Conservation (phyloP, 2,888 invertebrate genomes). For the Sipha maydis region DNA sequence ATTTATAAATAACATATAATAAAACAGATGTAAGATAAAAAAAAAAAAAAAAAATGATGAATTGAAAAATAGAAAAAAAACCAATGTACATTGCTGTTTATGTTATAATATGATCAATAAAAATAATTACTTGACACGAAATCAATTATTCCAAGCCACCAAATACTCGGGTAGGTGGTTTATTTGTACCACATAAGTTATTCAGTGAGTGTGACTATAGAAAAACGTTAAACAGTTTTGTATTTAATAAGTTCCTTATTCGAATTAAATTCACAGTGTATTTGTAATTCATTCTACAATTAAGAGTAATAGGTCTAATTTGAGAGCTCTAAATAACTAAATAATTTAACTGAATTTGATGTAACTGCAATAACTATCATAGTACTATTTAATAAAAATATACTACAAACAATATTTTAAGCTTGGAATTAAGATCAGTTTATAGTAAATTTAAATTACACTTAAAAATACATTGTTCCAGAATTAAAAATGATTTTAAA, state of each 20-base stretch:
- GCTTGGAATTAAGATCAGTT: neutral
- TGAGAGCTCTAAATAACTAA: neutral
- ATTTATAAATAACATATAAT: no score
- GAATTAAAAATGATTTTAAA: no score
- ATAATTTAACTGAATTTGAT: neutral
- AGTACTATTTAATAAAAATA: neutral
- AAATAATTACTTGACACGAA: neutral
- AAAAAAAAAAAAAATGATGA: no score
- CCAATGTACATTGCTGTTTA: no score
- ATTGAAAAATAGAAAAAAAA: no score
- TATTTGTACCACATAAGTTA: neutral
- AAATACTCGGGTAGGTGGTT: neutral
- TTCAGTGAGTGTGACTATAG: neutral
- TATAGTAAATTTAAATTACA: neutral
- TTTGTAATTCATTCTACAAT: neutral
- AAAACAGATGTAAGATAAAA: no score
- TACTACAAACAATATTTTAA: neutral
- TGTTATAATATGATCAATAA: no score
- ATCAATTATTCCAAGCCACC: neutral
- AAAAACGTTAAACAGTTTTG: neutral
- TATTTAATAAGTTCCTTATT: neutral
- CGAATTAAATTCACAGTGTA: neutral
- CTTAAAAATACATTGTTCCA: no score
- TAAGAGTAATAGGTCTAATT: neutral
- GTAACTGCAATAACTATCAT: neutral